A percentile compares a stretch with the other conserved stretches of the same genome.
Conservation (phyloP, 1,140 invertebrate species). For the Diplogasteroides magnus region DNA sequence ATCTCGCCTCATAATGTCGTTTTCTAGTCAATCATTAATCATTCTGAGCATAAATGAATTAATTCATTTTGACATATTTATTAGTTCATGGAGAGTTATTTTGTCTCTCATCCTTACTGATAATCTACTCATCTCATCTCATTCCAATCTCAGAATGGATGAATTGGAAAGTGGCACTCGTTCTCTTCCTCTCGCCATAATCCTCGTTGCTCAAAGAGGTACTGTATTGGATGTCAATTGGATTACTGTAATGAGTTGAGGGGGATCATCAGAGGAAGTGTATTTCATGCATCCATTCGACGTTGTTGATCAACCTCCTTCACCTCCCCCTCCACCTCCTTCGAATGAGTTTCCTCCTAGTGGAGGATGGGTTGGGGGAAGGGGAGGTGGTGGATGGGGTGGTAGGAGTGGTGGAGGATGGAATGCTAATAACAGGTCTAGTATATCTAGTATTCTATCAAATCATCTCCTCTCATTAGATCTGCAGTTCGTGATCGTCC, state of each 20-base stretch:
- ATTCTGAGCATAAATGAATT: background rate
- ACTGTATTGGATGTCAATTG: too few relatives aligned
- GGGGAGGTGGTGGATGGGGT: background rate
- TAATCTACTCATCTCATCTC: background rate
- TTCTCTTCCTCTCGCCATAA: background rate
- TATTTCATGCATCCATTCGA: background rate
- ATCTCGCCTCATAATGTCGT: background rate
- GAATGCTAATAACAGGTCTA: too few relatives aligned
- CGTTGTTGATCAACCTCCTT: background rate
- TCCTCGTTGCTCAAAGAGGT: background rate
- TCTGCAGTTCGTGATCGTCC: too few relatives aligned
- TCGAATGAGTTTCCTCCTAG: background rate
- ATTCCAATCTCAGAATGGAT: background rate
- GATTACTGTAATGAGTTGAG: too few relatives aligned
- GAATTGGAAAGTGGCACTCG: background rate
- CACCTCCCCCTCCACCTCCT: background rate
- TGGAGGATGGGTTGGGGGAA: background rate
- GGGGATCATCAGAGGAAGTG: background rate
- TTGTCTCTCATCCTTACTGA: background rate
- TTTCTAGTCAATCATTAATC: background rate
- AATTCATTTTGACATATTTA: background rate
- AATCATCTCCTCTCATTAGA: too few relatives aligned
- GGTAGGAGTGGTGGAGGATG: background rate
- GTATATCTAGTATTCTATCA: too few relatives aligned
- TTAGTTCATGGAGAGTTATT: background rate